Percentiles rank a stretch among this genome's conserved stretches.
phyloP scores from a whole-genome alignment of 2,113 vertebrate species.

The Clarias gariepinus region DNA sequence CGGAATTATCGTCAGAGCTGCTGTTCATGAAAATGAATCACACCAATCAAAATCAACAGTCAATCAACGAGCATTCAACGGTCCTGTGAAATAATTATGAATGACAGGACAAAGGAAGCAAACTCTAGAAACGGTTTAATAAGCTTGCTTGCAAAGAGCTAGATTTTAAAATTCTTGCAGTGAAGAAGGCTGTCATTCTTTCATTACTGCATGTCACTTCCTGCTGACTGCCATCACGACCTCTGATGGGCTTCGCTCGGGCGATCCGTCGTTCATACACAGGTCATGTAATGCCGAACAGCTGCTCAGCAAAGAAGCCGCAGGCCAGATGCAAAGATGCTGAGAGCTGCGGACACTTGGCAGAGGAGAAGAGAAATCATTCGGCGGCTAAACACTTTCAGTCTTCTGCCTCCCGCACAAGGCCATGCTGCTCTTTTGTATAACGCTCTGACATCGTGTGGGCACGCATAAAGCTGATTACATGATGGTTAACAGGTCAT shows the following conservation, averaged over 20 bases:
- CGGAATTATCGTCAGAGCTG: too few relatives aligned
- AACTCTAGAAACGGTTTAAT: neutral
- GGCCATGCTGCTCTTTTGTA: constrained; percentile 12
- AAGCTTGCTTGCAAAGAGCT: too few relatives aligned
- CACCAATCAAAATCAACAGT: neutral
- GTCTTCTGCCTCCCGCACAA: neutral
- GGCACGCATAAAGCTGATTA: constrained; percentile 16
- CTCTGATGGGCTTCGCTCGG: neutral
- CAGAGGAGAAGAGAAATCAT: neutral
- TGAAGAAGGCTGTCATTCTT: neutral
- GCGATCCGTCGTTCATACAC: neutral
- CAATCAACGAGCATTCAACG: neutral
- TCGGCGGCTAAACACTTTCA: neutral
- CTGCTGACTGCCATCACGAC: constrained; percentile 12
- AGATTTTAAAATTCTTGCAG: neutral
- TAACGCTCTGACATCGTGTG: neutral
- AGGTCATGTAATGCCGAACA: neutral
- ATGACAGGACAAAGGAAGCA: neutral
- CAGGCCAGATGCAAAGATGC: neutral
- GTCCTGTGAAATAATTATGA: neutral
- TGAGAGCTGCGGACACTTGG: neutral
- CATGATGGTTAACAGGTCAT: constrained; percentile 20
- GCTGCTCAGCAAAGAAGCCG: neutral
- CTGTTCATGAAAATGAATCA: too few relatives aligned
- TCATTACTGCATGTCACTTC: too few relatives aligned